Percentiles rank a stretch among this genome's conserved stretches.
These are phyloP conservation scores for Papilio protenor DNA, from an alignment of 2,888 invertebrate genomes.

Conservation along the genomic window DNA sequence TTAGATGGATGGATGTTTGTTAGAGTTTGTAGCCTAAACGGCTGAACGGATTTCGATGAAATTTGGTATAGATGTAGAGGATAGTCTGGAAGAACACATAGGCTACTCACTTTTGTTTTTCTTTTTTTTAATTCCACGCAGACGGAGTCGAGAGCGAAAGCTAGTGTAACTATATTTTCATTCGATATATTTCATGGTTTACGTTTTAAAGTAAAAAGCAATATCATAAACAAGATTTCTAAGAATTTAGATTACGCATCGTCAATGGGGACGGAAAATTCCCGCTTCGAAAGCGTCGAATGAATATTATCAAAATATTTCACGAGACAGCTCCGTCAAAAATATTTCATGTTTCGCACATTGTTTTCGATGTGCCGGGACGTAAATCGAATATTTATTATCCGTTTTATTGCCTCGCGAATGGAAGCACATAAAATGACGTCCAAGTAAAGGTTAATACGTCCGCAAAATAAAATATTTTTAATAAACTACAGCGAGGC, in stretches of 20 bases:
- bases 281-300: slow-evolving; percentile 11
- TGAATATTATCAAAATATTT: slow-evolving; percentile 43
- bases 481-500: slow-evolving; percentile 11
- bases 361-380: slow-evolving; percentile 41
- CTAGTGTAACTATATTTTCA: too few relatives aligned
- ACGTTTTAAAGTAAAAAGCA: slow-evolving; percentile 20
- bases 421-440: slow-evolving; percentile 24
- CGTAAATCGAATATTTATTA: slow-evolving; percentile 45
- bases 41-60: too few relatives aligned
- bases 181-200: background rate
- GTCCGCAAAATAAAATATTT: slow-evolving; percentile 20
- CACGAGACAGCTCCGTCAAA: slow-evolving; percentile 34
- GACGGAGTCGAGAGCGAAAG: too few relatives aligned
- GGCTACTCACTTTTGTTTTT: too few relatives aligned
- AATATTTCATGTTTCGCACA: slow-evolving; percentile 41
- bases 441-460: slow-evolving; percentile 12
- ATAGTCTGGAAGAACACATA: too few relatives aligned
- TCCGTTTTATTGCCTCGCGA: slow-evolving; percentile 40
- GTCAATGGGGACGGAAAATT: slow-evolving; percentile 30
- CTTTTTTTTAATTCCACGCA: too few relatives aligned
- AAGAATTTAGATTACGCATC: slow-evolving; percentile 42
- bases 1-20: too few relatives aligned
- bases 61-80: too few relatives aligned
- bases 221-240: slow-evolving; percentile 28
- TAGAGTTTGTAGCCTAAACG: too few relatives aligned